Conservation (phyloP, 2,888 invertebrate species). For the Pharmacophagus antenor region DNA sequence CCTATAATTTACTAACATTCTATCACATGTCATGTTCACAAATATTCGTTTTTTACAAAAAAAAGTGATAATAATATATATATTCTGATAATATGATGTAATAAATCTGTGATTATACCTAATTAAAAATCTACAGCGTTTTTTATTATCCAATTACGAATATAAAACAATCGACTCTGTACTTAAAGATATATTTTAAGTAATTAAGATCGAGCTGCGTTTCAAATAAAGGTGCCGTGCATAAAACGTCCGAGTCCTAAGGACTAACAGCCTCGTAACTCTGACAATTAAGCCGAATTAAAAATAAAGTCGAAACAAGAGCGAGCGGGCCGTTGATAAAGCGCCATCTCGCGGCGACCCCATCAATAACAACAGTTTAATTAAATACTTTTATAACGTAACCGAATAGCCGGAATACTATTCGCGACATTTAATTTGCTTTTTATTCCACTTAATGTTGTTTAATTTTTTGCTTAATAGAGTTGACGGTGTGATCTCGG, state of each 20-base stretch:
- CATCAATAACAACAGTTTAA: slow-evolving; percentile 80
- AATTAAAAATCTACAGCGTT: not conserved
- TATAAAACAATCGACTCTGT: not conserved
- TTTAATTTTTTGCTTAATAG: slow-evolving; percentile 58
- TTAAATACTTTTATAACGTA: slow-evolving; percentile 77
- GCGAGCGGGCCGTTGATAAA: slow-evolving; percentile 67
- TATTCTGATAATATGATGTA: not conserved
- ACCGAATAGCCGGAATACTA: slow-evolving; percentile 63
- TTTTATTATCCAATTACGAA: slow-evolving; percentile 6
- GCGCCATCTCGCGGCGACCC: slow-evolving; percentile 76
- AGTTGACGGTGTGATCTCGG: slow-evolving; percentile 47
- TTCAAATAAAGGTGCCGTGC: slow-evolving; percentile 58
- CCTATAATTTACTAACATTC: too few relatives aligned
- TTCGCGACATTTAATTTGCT: slow-evolving; percentile 64
- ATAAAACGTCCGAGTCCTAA: slow-evolving; percentile 59
- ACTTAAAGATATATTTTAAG: slow-evolving; percentile 23
- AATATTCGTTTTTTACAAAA: too few relatives aligned
- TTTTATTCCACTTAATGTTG: slow-evolving; percentile 54
- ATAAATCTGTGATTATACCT: not conserved
- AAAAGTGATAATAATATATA: not conserved
- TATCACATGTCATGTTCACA: too few relatives aligned
- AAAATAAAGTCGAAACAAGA: slow-evolving; percentile 71
- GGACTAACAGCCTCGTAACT: slow-evolving; percentile 64
- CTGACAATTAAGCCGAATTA: slow-evolving; percentile 75
- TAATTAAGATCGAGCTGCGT: slow-evolving; percentile 15